Base-by-base conservation (phyloP, 2,888 invertebrate species). In the Sympetrum striolatum region DNA sequence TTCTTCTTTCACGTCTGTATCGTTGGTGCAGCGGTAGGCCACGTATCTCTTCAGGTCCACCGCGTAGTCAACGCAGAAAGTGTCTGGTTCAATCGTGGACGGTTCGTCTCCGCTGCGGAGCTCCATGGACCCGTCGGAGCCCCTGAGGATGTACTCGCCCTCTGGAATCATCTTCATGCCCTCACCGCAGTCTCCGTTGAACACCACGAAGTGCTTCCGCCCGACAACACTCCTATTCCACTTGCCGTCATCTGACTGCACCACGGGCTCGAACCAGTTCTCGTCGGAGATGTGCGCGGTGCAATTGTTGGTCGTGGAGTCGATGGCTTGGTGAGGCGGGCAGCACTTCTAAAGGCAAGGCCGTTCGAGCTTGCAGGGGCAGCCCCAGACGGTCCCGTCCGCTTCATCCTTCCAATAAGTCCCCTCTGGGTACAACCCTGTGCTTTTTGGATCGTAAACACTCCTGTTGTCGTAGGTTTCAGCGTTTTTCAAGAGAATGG, bases 281-380 rank as follows among this genome's bases (percentile, higher is more conserved):
- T 12, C 37, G 10, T 10, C n/a, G 14, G 8, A 31, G 35, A 22
- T 35, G 60, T 86, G 37, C 0, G 60, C 10, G 8, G 60, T 60
- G 31, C 86, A 86, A 10, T 39, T 60, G 60, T 60, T 37, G 25
- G 60, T 35, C 6, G 86, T 37, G n/a, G 15, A 35, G 37, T 64
- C 4, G 58, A 86, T 60, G 22, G 86, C 86, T 35, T 60, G 86
- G 37, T 60, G 8, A 15, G 4, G 10, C 0, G 86, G 86, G n/a
- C 86, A 86, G 64, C 86, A 86, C 37, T 86, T 86, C 15, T 37
- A 53, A 37, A 86, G 86, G 37, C 86, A 86, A 14, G 86, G 86
- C 12, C 86, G 60, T 1, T 15, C 60, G 2, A 15, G 18, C 12
- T 60, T 37, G 14, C 86, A 86, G 0, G 86, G 86, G 12, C 86